A percentile compares a stretch with the other conserved stretches of the same genome.
Conservation (phyloP, 2,888 invertebrate species). For the Aphidius colemani region DNA sequence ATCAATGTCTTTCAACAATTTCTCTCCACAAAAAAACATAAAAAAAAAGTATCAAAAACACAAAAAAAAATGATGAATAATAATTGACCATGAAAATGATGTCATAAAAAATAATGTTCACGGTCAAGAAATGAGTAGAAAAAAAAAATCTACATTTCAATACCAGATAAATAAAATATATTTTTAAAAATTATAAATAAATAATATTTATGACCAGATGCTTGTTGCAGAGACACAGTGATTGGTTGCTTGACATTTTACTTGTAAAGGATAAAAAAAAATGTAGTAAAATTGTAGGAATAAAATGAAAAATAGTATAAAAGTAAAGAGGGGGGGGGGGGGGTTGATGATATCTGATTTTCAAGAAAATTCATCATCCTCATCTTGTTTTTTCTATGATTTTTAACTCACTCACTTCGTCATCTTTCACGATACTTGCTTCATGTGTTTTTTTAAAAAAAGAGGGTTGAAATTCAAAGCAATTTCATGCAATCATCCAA, state of each 20-base stretch:
- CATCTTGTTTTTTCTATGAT: conserved; percentile 2
- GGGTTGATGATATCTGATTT: conserved; percentile 2
- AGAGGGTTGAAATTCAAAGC: conserved; percentile 41
- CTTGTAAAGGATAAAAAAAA: no score
- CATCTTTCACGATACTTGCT: background rate
- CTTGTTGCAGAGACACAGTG: conserved; percentile 7
- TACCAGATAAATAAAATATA: no score
- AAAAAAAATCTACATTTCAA: no score
- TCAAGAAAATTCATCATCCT: background rate
- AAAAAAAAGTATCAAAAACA: no score
- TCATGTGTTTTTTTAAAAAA: conserved; percentile 18
- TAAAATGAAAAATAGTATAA: background rate
- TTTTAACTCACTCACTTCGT: no score
- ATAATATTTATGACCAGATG: conserved; percentile 15
- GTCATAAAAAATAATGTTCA: no score
- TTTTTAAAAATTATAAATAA: no score
- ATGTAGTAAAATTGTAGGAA: background rate
- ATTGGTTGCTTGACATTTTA: conserved; percentile 7
- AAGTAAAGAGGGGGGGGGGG: background rate
- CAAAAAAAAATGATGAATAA: no score
- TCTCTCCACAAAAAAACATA: no score
- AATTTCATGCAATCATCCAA: conserved; percentile 51
- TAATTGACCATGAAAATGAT: no score
- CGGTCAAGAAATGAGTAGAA: no score
- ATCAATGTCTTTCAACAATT: no score